A percentile compares a stretch with the other conserved stretches of the same genome.
Conservation (phyloP, 2,113 vertebrate genomes). For the Entelurus aequoreus region DNA sequence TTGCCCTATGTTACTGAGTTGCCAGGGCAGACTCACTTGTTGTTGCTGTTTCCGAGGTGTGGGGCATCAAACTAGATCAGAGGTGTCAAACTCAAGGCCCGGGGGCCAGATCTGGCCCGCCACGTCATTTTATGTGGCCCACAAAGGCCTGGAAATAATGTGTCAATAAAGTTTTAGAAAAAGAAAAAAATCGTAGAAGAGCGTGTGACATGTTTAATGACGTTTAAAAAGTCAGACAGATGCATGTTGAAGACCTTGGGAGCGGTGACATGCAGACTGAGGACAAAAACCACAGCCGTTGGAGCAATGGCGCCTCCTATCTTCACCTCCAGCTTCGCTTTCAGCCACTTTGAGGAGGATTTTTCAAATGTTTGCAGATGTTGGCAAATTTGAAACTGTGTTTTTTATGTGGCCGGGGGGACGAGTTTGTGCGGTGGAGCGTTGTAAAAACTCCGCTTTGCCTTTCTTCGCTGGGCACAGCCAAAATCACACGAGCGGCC, state of each 20-base stretch:
- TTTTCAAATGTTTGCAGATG: conserved; percentile 79
- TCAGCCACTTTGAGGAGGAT: conserved; percentile 66
- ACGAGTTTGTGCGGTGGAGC: conserved; percentile 60
- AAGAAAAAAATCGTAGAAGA: too few species aligned
- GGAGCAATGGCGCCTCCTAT: conserved; percentile 47
- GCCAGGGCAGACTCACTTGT: too few species aligned
- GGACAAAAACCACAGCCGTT: conserved; percentile 45
- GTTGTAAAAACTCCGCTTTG: conserved; percentile 66
- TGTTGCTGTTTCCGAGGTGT: too few species aligned
- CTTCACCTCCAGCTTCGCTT: conserved; percentile 41
- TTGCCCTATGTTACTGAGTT: too few species aligned
- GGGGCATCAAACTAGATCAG: too few species aligned
- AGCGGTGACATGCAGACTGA: conserved; percentile 20
- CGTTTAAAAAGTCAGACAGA: conserved; percentile 1
- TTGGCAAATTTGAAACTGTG: conserved; percentile 70
- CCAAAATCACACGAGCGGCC: conserved; percentile 60
- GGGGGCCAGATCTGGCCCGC: too few species aligned
- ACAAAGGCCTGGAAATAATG: too few species aligned
- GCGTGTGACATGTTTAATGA: too few species aligned
- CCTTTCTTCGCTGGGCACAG: conserved; percentile 56
- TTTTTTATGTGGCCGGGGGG: conserved; percentile 66
- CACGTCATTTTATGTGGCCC: too few species aligned
- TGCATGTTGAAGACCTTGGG: conserved; percentile 36
- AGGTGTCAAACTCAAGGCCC: too few species aligned
- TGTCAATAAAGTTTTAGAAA: too few species aligned